phyloP scores from a whole-genome alignment of 2,888 invertebrate genomes.

The Galerucella nymphaeae region DNA sequence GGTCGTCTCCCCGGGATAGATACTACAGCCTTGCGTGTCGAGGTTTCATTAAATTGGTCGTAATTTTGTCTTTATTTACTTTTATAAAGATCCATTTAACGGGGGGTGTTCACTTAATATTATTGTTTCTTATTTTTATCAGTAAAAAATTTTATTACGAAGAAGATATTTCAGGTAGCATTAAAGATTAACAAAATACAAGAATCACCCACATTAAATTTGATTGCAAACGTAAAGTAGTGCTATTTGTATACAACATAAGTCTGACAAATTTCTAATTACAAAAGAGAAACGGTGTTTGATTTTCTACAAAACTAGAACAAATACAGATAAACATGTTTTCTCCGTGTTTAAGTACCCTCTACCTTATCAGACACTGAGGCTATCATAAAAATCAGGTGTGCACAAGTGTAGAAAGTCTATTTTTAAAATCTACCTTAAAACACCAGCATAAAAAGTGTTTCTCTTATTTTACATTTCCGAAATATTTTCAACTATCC shows the following conservation, averaged over 20 bases:
- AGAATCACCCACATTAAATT: background rate
- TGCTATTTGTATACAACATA: background rate
- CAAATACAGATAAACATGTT: background rate
- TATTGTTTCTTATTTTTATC: background rate
- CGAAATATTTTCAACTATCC: background rate
- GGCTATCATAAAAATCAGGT: too few species aligned
- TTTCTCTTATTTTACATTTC: too few species aligned
- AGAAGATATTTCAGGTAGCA: background rate
- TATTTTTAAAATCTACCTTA: too few species aligned
- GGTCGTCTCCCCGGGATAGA: conserved; percentile 1
- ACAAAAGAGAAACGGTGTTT: background rate
- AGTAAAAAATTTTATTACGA: background rate
- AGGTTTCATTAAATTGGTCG: conserved; percentile 3
- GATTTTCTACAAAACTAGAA: background rate
- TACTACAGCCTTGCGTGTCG: conserved; percentile 10
- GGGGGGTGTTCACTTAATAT: conserved; percentile 5
- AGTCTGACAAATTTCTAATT: background rate
- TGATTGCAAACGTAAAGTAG: background rate
- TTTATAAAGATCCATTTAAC: conserved; percentile 1
- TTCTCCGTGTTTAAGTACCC: too few species aligned
- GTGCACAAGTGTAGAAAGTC: too few species aligned
- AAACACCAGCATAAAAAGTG: too few species aligned
- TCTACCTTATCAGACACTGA: too few species aligned
- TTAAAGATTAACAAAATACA: too few species aligned
- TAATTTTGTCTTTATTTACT: conserved; percentile 10